Percentiles rank a stretch among this genome's conserved stretches.
Evolutionary conservation across 1,140 invertebrate species (phyloP).

Genomic region (Brachionus sp.): DNA sequence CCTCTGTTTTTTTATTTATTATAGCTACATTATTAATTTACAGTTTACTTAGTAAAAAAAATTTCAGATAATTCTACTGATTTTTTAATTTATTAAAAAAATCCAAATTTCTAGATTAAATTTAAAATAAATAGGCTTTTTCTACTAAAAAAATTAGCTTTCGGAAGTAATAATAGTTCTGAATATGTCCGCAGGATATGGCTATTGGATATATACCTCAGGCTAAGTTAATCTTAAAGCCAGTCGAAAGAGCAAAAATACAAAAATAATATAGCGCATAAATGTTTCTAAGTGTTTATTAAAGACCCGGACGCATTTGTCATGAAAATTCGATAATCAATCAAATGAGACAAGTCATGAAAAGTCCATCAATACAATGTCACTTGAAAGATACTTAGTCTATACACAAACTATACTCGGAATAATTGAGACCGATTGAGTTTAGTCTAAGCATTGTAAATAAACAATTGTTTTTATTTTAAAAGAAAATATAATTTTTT

Average conservation of each 20-base stretch:
- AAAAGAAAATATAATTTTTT: neutral
- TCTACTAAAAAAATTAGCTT: too few species aligned
- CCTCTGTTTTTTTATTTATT: neutral
- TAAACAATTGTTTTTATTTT: neutral
- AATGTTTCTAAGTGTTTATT: neutral
- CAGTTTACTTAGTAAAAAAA: neutral
- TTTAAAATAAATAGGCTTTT: too few species aligned
- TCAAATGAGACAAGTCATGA: constrained; percentile 15
- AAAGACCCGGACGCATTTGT: neutral
- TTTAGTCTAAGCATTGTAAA: neutral
- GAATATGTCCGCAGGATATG: too few species aligned
- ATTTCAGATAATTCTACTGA: neutral
- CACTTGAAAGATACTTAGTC: neutral
- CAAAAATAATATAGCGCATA: neutral
- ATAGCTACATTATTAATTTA: neutral
- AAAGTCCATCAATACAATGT: neutral
- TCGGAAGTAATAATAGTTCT: too few species aligned
- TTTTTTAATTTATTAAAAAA: neutral
- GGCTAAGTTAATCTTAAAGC: too few species aligned
- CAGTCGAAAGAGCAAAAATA: too few species aligned
- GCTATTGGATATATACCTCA: too few species aligned
- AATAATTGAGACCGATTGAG: neutral
- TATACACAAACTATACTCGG: neutral
- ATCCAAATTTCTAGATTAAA: too few species aligned
- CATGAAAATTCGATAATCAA: neutral